Evolutionary conservation across 2,888 invertebrate genomes (phyloP), one percentile per base, ranked within the genome.

Genomic region (Quadroppia sp.): DNA sequence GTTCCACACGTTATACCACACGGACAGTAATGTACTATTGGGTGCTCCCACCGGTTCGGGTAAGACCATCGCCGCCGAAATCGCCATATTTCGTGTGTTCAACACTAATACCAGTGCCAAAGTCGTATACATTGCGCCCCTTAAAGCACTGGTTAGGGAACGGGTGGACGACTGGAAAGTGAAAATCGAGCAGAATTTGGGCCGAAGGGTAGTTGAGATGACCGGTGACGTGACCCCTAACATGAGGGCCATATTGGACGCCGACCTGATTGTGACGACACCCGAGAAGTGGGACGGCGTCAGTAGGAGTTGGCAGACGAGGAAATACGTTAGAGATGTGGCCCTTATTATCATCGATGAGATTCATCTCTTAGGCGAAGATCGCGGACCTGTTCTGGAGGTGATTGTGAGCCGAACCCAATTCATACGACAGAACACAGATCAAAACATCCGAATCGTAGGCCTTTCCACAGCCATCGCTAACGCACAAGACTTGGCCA

Each of bases 271-370:
- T 78, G 94, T 99, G 28, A 99, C 99, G 0, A 99, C 99, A 0
- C 99, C 99, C 0, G 99, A 99, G 84, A 99, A 99, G 82, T 99
- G 99, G 99, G 99, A 99, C 83, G 98, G 98, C 72, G 93, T 99
- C 80, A 96, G 95, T 83, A 87, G 98, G 75, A 94, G 94, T 76
- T 99, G 98, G 98, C 95, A 97, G 81, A 96, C 94, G 0, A 87
- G 99, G 78, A 90, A 89, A 82, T 99, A 98, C 80, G 98, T 99
- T 0, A 82, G 83, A 79, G 81, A 92, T 80, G 95, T 98, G 0
- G 89, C 91, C 0, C 85, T 98, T 9, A 91, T 98, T 77, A 89
- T 99, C 40, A 97, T 99, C 77, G 99, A 99, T 82, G 99, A 99
- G 85, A 98, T 99, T 79, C 99, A 99, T 85, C 85, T 99, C 75